Evolutionary conservation across 2,113 vertebrate genomes (phyloP).

Genomic region (Phainopepla nitens): DNA sequence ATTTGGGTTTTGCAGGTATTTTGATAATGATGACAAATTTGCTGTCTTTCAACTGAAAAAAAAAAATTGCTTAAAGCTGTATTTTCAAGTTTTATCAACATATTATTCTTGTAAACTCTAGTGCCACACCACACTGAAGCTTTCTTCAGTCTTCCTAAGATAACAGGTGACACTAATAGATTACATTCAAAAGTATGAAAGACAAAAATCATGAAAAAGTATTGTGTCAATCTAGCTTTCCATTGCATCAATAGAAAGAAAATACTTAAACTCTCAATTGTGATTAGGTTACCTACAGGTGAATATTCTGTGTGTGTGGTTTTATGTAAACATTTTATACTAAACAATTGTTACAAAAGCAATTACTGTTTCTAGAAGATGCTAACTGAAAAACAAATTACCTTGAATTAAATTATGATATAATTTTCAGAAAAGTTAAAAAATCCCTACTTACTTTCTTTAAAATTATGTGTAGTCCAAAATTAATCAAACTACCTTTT

Average conservation of each 20-base stretch:
- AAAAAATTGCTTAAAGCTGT: not conserved
- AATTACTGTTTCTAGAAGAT: not conserved
- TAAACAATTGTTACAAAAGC: constrained; percentile 2
- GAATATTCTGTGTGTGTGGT: not conserved
- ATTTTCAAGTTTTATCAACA: not conserved
- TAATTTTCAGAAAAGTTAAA: not conserved
- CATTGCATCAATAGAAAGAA: not conserved
- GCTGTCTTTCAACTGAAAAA: not conserved
- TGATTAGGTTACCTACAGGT: not conserved
- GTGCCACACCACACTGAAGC: not conserved
- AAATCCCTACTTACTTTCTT: not conserved
- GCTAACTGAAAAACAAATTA: constrained; percentile 24
- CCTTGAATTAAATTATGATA: constrained; percentile 8
- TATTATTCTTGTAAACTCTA: not conserved
- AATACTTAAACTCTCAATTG: not conserved
- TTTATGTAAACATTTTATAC: not conserved
- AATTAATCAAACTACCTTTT: not conserved
- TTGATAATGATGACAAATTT: not conserved
- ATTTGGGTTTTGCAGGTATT: not conserved
- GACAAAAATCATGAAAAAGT: not conserved
- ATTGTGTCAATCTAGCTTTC: not conserved
- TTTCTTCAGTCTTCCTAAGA: not conserved
- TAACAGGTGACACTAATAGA: not conserved
- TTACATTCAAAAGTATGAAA: not conserved
- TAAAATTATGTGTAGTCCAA: not conserved